A percentile compares a stretch with the other conserved stretches of the same genome.
Evolutionary conservation across 2,113 vertebrate genomes (phyloP).

Genomic region (Mesoclemmys tuberculata): DNA sequence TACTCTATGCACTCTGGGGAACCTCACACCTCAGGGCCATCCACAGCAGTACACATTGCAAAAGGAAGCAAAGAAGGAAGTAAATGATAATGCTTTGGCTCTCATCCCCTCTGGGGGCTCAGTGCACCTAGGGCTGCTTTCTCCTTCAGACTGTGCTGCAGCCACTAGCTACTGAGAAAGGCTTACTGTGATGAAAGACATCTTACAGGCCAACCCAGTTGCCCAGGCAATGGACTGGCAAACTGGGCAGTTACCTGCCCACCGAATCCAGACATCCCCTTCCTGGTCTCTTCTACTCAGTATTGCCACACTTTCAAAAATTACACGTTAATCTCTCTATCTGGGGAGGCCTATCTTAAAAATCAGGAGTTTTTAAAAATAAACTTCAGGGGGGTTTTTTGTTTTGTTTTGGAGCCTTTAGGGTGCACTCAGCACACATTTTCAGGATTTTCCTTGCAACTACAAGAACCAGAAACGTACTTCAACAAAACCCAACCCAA

Average conservation of each 20-base stretch:
- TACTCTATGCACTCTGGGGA: not conserved
- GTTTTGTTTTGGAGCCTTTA: not conserved
- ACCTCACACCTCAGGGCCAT: not conserved
- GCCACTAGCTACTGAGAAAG: not conserved
- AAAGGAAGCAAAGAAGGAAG: not conserved
- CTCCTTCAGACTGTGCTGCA: not conserved
- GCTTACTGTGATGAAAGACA: not conserved
- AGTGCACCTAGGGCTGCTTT: not conserved
- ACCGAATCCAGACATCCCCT: not conserved
- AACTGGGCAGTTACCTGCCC: not conserved
- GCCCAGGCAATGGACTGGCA: not conserved
- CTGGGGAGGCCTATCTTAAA: too few relatives aligned
- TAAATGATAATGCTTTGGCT: not conserved
- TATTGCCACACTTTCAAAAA: not conserved
- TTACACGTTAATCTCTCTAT: too few relatives aligned
- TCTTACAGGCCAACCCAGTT: not conserved
- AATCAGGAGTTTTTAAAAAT: not conserved
- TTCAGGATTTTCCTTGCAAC: not conserved
- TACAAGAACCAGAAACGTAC: not conserved
- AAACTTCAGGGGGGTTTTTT: not conserved
- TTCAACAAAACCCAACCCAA: too few relatives aligned
- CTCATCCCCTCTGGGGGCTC: not conserved
- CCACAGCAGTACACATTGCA: not conserved
- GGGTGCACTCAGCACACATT: not conserved
- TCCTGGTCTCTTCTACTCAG: not conserved